A percentile compares a stretch with the other conserved stretches of the same genome.
These are phyloP conservation scores for Altica lythri DNA, from an alignment of 2,888 invertebrate genomes.

Conservation along the genomic window DNA sequence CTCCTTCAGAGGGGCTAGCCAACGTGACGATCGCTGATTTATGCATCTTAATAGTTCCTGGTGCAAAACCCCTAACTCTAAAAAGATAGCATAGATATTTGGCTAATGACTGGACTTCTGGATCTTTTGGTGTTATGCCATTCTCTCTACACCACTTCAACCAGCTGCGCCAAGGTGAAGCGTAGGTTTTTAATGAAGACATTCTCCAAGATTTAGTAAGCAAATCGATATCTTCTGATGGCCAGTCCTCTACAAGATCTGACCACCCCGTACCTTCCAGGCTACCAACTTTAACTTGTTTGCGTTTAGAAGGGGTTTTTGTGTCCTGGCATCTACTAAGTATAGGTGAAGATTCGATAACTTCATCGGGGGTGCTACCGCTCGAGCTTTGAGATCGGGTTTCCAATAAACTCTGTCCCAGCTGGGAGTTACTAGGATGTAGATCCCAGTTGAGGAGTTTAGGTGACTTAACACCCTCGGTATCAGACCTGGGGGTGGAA, in stretches of 20 bases:
- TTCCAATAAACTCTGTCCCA: slow-evolving; percentile 43
- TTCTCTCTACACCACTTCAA: too few species aligned
- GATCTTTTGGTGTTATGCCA: too few species aligned
- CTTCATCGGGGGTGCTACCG: slow-evolving; percentile 35
- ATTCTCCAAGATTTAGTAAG: slow-evolving; percentile 28
- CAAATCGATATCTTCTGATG: slow-evolving; percentile 26
- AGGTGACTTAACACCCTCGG: slow-evolving; percentile 42
- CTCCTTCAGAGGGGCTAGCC: too few species aligned
- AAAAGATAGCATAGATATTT: too few species aligned
- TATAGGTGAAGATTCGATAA: too few species aligned
- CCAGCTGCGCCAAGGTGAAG: too few species aligned
- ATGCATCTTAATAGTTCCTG: too few species aligned
- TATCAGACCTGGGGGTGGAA: slow-evolving; percentile 45
- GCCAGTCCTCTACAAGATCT: slow-evolving; percentile 33
- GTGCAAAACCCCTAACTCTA: too few species aligned
- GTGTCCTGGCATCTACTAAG: too few species aligned
- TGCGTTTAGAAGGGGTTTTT: slow-evolving; percentile 29
- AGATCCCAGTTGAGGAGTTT: slow-evolving; percentile 36
- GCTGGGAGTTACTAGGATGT: slow-evolving; percentile 40
- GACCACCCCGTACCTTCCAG: slow-evolving; percentile 43
- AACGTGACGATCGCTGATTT: too few species aligned
- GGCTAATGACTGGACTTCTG: too few species aligned
- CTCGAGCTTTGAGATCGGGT: slow-evolving; percentile 46
- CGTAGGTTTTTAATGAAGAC: slow-evolving; percentile 33
- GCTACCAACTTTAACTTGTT: slow-evolving; percentile 39